phyloP scores from a whole-genome alignment of 53 echinoderm and acorn worm species.

The Mesocentrotus franciscanus region DNA sequence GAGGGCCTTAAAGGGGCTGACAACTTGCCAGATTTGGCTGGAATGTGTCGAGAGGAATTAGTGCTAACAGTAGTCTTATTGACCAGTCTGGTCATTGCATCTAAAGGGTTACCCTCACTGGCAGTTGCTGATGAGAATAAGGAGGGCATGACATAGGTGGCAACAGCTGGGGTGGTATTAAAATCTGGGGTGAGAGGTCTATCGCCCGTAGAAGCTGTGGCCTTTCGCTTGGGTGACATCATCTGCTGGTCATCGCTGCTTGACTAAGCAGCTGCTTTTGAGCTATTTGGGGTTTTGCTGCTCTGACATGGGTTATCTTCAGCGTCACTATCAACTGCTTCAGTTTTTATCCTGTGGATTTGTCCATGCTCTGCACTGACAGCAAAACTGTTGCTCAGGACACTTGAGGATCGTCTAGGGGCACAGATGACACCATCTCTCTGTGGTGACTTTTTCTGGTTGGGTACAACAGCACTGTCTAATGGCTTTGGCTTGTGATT shows the following conservation, averaged over 20 bases:
- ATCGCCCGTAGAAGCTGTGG: neutral
- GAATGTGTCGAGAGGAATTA: conserved; percentile 67
- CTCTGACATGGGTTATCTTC: conserved; percentile 11
- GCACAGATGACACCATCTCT: conserved; percentile 66
- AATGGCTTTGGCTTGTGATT: conserved; percentile 34
- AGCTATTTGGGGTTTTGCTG: neutral
- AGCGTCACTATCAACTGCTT: conserved; percentile 22
- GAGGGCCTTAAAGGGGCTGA: conserved; percentile 49
- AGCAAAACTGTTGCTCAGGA: conserved; percentile 44
- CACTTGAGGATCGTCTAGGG: conserved; percentile 51
- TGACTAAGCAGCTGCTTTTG: neutral
- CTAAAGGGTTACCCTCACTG: conserved; percentile 61
- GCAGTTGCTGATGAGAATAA: conserved; percentile 45
- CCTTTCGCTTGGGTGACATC: conserved; percentile 24
- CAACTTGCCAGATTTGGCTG: conserved; percentile 57
- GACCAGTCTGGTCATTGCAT: conserved; percentile 60
- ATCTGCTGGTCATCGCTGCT: conserved; percentile 39
- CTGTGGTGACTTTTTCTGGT: neutral
- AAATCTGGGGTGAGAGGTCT: conserved; percentile 26
- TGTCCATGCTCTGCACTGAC: conserved; percentile 62
- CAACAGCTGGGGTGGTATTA: neutral
- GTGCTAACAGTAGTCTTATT: conserved; percentile 52
- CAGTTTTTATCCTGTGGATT: conserved; percentile 55
- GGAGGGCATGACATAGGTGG: conserved; percentile 36
- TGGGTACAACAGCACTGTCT: neutral